These are phyloP conservation scores for Lasioglossum malachurum DNA, from an alignment of 2,888 invertebrate genomes.

Conservation along the genomic window DNA sequence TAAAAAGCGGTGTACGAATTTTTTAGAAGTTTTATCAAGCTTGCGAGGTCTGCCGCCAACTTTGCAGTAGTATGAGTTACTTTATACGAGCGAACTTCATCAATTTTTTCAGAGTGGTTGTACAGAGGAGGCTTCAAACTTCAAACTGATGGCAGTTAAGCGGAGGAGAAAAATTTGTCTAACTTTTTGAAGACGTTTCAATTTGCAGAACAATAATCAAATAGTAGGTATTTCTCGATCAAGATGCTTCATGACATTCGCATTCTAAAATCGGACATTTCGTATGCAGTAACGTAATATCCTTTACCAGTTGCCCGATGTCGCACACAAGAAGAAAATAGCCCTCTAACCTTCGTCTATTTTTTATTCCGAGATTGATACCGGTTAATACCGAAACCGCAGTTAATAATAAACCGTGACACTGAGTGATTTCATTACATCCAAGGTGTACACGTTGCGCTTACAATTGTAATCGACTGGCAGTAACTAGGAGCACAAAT, in stretches of 20 bases:
- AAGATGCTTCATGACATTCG: neutral
- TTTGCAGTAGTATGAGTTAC: too few species aligned
- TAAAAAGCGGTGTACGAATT: too few species aligned
- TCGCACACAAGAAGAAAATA: neutral
- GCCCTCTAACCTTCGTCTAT: conserved; percentile 1
- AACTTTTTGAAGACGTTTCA: too few species aligned
- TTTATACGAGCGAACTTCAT: too few species aligned
- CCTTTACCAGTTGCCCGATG: neutral
- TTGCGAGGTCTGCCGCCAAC: too few species aligned
- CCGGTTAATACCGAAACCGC: neutral
- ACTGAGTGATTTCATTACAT: neutral
- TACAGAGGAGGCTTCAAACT: too few species aligned
- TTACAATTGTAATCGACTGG: neutral
- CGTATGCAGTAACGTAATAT: neutral
- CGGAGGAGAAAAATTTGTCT: too few species aligned
- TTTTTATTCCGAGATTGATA: neutral
- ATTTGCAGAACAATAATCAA: too few species aligned
- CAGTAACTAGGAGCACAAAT: neutral
- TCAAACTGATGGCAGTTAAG: too few species aligned
- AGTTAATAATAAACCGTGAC: neutral
- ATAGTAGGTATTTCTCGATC: neutral
- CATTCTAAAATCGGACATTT: neutral
- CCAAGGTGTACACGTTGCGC: neutral
- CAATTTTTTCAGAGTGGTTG: too few species aligned
- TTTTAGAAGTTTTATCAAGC: too few species aligned